Conservation (phyloP, 2,888 invertebrate genomes). For the Nomada goodeniana region DNA sequence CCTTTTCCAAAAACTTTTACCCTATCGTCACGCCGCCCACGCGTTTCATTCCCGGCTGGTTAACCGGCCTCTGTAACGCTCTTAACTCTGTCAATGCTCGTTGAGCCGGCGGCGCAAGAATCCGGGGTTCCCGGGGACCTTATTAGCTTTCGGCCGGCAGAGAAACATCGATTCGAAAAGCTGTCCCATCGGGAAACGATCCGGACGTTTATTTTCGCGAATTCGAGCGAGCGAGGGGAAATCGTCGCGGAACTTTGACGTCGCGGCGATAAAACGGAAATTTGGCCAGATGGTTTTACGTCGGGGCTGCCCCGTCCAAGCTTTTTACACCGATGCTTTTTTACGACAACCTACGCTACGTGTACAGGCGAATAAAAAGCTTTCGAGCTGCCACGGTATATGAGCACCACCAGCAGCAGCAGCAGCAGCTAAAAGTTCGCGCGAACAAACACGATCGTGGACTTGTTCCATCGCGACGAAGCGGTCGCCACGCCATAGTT, state of each 20-base stretch:
- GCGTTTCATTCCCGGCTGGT: no score
- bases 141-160: background rate
- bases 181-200: background rate
- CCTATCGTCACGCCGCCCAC: no score
- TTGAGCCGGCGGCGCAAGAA: no score
- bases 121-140: background rate
- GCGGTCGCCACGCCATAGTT: background rate
- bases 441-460: background rate
- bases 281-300: constrained; percentile 23
- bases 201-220: background rate
- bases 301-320: background rate
- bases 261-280: constrained; percentile 31
- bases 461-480: background rate
- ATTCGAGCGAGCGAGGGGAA: background rate
- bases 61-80: no score
- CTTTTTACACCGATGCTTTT: constrained; percentile 12
- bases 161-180: background rate
- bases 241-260: constrained; percentile 20
- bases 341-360: background rate
- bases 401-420: background rate
- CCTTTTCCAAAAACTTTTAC: no score
- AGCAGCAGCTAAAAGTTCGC: no score
- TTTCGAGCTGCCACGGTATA: background rate
- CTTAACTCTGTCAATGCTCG: no score
- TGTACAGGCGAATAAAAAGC: constrained; percentile 16